phyloP scores from a whole-genome alignment of 2,113 vertebrate genomes.

The human (Homo sapiens) region DNA sequence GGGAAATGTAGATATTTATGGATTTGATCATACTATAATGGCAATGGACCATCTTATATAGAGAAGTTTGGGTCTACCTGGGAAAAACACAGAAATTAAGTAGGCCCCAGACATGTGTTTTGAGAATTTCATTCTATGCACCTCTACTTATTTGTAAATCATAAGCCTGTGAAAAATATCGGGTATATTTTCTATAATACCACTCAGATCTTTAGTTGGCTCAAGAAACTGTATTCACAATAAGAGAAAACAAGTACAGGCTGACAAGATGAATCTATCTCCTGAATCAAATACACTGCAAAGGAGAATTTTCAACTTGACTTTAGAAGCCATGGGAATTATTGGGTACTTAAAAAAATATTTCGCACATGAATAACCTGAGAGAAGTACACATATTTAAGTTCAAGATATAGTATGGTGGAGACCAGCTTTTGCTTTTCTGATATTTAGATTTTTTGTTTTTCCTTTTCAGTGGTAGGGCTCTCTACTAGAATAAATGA shows the following conservation, averaged over 20 bases:
- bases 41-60: background rate
- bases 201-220: background rate
- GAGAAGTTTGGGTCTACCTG: background rate
- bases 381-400: slow-evolving; percentile 18
- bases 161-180: background rate
- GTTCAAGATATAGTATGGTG: background rate
- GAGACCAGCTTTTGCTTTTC: background rate
- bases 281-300: background rate
- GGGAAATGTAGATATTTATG: background rate
- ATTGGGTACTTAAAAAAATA: slow-evolving; percentile 8
- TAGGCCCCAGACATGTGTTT: background rate
- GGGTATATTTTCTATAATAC: background rate
- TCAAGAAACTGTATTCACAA: background rate
- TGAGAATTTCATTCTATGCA: background rate
- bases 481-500: background rate
- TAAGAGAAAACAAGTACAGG: background rate
- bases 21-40: background rate
- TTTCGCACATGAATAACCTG: background rate
- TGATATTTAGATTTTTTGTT: background rate
- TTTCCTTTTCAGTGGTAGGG: background rate
- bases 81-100: slow-evolving; percentile 8
- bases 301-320: background rate
- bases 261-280: background rate
- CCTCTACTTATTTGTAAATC: background rate
- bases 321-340: background rate